Conservation (phyloP, 1,140 invertebrate genomes). For the Odontomachus brunneus region DNA sequence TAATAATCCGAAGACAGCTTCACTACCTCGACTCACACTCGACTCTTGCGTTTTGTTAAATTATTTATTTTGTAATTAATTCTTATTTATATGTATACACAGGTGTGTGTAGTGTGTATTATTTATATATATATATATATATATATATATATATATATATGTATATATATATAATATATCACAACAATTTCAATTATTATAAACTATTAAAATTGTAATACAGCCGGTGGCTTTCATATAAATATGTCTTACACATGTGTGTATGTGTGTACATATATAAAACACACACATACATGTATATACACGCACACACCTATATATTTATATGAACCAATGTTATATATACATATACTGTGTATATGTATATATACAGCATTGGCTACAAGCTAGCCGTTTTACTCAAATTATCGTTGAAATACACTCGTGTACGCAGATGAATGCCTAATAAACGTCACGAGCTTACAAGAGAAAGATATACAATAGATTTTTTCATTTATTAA, state of each 20-base stretch:
- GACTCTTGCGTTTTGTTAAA: conserved; percentile 67
- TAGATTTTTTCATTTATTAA: conserved; percentile 69
- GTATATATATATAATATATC: conserved; percentile 76
- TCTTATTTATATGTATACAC: conserved; percentile 77
- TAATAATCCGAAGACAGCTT: conserved; percentile 68
- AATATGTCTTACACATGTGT: no score
- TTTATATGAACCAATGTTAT: no score
- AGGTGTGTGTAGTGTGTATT: conserved; percentile 75
- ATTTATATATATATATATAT: conserved; percentile 76
- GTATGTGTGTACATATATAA: no score
- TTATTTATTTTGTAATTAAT: conserved; percentile 76
- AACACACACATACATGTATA: no score
- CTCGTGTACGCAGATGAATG: conserved; percentile 45
- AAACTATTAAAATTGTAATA: conserved; percentile 83
- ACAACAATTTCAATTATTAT: conserved; percentile 76
- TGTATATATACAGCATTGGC: conserved; percentile 65
- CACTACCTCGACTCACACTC: conserved; percentile 33
- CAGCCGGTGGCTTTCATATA: conserved; percentile 79
- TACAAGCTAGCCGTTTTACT: conserved; percentile 75
- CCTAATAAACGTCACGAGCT: conserved; percentile 66
- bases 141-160: conserved; percentile 77
- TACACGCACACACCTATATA: no score
- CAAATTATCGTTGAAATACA: conserved; percentile 36
- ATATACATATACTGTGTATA: no score
- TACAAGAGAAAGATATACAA: conserved; percentile 78